Evolutionary conservation across 2,797 vertebrate genomes (phyloP), one percentile per base, ranked within the genome.

Genomic region (Lacerta agilis): DNA sequence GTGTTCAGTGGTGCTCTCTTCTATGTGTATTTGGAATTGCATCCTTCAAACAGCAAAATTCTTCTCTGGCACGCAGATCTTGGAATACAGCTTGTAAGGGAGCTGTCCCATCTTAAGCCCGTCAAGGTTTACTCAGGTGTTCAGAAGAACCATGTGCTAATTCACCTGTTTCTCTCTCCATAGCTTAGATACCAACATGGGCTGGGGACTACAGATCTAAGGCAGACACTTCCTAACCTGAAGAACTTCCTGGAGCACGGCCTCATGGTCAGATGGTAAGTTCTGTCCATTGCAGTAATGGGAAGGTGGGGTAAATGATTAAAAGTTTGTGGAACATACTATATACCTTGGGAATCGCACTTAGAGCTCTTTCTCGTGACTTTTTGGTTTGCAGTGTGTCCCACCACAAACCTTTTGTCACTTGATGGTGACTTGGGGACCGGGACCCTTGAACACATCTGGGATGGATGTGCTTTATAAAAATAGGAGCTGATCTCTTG

Each of bases 161-260:
- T 90, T 81, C 45, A 36, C 29, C 2, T 0, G 25, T 41, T 81
- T 75, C 72, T 92, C 11, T 83, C 89, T 90, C 96, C 95, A 41
- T 96, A 99, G 99, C 97, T 99, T 95, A 98, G 99, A 94, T 99
- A 99, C 93, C 99, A 99, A 91, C 98, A 99, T 81, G 98, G 98
- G 73, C 95, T 99, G 93, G 98, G 98, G 94, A 99, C 99, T 89
- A 98, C 99, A 69, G 99, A 99, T 93, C 97, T 99, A 94, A 97
- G 98, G 90, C 99, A 99, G 95, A 99, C 99, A n/a, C 97, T 99
- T 90, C 98, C 98, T 82, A 99, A 99, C 96, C 97, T 99, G 96
- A 99, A 99, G 97, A 98, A 98, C 96, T 99, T 99, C 94, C 96
- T 99, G 96, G 99, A 99, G 86, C 98, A 99, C 15, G 99, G 98